Evolutionary conservation across 2,113 vertebrate species (phyloP).

Genomic region (Brachirus orientalis): DNA sequence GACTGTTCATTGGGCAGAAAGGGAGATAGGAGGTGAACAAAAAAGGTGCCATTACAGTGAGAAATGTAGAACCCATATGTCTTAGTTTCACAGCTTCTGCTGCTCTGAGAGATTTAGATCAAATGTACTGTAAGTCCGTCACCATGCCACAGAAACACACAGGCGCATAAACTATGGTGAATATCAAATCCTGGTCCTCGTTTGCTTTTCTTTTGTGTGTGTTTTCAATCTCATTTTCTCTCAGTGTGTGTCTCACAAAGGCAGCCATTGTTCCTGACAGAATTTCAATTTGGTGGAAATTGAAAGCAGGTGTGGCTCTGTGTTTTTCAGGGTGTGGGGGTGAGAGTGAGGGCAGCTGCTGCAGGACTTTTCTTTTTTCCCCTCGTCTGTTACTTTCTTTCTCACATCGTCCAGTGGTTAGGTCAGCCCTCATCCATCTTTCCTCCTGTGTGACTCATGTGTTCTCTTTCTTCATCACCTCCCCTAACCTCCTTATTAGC

Average conservation of each 20-base stretch:
- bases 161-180: slow-evolving; percentile 13
- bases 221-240: slow-evolving; percentile 55
- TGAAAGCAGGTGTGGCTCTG: slow-evolving; percentile 76
- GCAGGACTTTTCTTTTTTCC: slow-evolving; percentile 5
- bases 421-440: neutral
- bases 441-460: no score
- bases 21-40: no score
- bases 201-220: slow-evolving; percentile 36
- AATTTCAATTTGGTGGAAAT: slow-evolving; percentile 73
- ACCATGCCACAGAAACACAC: neutral
- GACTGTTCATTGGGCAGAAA: no score
- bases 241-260: slow-evolving; percentile 66
- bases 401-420: slow-evolving; percentile 29
- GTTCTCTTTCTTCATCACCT: no score
- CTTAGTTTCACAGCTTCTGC: no score
- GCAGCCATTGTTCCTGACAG: slow-evolving; percentile 69
- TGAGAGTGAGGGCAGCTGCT: neutral
- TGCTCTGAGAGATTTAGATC: no score
- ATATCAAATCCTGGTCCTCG: slow-evolving; percentile 18
- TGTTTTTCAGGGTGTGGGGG: slow-evolving; percentile 30
- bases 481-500: no score
- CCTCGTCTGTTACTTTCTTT: slow-evolving; percentile 17
- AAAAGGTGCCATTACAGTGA: neutral
- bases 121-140: neutral
- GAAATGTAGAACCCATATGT: neutral